A percentile compares a stretch with the other conserved stretches of the same genome.
phyloP scores from a whole-genome alignment of 2,113 vertebrate species.

The Syrmaticus mikado region DNA sequence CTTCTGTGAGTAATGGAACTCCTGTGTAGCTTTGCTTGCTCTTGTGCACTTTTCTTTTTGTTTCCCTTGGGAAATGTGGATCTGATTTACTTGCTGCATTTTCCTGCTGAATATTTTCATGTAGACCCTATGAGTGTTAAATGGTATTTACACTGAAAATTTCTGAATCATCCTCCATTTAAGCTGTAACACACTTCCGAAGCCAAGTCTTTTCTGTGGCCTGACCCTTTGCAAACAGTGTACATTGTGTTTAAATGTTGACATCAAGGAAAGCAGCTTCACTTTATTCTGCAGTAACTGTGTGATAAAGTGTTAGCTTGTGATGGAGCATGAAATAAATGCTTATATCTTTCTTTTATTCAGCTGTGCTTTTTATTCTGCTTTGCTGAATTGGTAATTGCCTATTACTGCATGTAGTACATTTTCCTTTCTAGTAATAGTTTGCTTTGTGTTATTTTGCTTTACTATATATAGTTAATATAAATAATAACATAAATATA shows the following conservation, averaged over 20 bases:
- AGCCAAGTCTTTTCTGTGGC: constrained; percentile 51
- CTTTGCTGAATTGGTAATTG: constrained; percentile 50
- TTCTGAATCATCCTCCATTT: constrained; percentile 50
- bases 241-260: constrained; percentile 58
- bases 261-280: constrained; percentile 65
- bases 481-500: background rate
- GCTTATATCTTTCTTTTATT: constrained; percentile 64
- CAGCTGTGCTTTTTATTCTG: constrained; percentile 63
- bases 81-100: constrained; percentile 76
- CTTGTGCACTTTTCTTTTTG: constrained; percentile 43
- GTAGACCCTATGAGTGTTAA: constrained; percentile 45
- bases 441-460: constrained; percentile 16
- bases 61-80: constrained; percentile 67
- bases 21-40: constrained; percentile 82
- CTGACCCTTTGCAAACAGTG: constrained; percentile 68
- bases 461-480: background rate
- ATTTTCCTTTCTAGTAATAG: background rate
- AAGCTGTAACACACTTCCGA: constrained; percentile 64
- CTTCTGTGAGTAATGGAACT: constrained; percentile 95
- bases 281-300: constrained; percentile 70
- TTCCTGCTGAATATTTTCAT: constrained; percentile 73
- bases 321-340: constrained; percentile 79
- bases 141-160: constrained; percentile 51
- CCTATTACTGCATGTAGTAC: constrained; percentile 77
- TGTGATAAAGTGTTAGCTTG: constrained; percentile 72